Base-by-base conservation (phyloP, 1,140 invertebrate genomes). In the Doryteuthis pealeii region DNA sequence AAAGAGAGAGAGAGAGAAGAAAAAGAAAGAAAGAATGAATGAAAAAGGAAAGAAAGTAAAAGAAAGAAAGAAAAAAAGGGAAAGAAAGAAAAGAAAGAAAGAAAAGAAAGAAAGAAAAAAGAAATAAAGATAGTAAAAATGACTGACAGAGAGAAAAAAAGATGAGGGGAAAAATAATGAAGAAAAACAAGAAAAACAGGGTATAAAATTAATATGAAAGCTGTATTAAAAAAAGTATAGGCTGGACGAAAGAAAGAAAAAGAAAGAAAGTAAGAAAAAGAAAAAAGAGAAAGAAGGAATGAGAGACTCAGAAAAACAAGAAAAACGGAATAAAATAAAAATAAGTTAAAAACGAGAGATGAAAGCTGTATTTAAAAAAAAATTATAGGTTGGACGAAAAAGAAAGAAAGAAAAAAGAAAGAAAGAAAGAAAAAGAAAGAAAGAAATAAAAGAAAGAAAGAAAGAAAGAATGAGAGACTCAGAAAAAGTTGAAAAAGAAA, bases 81-180 rank as follows among this genome's bases (percentile, higher is more conserved):
- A 26, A 31, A 66, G 65, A 66, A 14, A 2, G 10, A 18, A 26
- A 12, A 18, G 26, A 22, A 12, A 26, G 15, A 22, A 66, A 22
- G 1, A 67, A 14, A 12, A 31, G 14, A 14, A 1, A 67, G 28
- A 14, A 15, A 22, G 32, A 26, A 71, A 65, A 33, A 28, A 68
- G 18, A 4, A 32, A 5, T 35, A 10, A 70, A 49, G 32, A 26
- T 28, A 31, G 22, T 33, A 15, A 40, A 10, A 22, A 15, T 3
- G 14, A 40, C 62, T 32, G 28, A 18, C 43, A 14, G 66, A 75
- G 2, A 67, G 32, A 58, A 71, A 49, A 43, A 69, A 68, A 35
- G 58, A 54, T 26, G 71, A 74, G 65, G 54, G 72, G 67, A 49
- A 73, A 22, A 68, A 69, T 40, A 72, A 58, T 28, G 69, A 62